Conservation (phyloP, 2,113 vertebrate genomes). For the Psilopsiagon aurifrons region DNA sequence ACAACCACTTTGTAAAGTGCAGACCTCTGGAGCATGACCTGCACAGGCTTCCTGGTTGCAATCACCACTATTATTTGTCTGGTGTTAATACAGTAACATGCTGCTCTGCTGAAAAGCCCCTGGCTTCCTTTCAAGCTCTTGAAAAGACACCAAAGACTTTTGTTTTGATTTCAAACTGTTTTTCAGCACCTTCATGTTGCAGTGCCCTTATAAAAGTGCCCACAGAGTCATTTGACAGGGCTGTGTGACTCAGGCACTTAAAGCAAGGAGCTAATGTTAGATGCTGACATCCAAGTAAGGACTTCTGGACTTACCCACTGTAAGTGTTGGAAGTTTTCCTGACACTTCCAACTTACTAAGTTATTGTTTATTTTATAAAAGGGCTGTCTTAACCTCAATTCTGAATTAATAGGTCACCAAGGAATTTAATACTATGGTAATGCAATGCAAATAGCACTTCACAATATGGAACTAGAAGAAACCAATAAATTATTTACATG, state of each 20-base stretch:
- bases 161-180: conserved; percentile 54
- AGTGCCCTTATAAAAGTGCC: background rate
- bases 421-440: background rate
- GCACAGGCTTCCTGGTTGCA: background rate
- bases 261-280: conserved; percentile 5
- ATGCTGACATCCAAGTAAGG: conserved; percentile 8
- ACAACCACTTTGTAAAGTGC: background rate
- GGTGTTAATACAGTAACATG: conserved; percentile 29
- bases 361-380: conserved; percentile 32
- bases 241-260: conserved; percentile 28
- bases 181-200: conserved; percentile 47
- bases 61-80: background rate
- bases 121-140: conserved; percentile 56
- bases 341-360: background rate
- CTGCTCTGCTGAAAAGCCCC: conserved; percentile 40
- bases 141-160: conserved; percentile 38
- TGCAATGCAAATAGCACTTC: background rate
- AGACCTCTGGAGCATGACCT: background rate
- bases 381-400: background rate
- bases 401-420: conserved; percentile 10
- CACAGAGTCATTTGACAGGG: background rate
- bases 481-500: background rate
- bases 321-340: background rate
- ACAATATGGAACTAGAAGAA: background rate
- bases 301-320: background rate